A percentile compares a stretch with the other conserved stretches of the same genome.
Conservation (phyloP, 2,113 vertebrate species). For the Cnemophilus loriae region DNA sequence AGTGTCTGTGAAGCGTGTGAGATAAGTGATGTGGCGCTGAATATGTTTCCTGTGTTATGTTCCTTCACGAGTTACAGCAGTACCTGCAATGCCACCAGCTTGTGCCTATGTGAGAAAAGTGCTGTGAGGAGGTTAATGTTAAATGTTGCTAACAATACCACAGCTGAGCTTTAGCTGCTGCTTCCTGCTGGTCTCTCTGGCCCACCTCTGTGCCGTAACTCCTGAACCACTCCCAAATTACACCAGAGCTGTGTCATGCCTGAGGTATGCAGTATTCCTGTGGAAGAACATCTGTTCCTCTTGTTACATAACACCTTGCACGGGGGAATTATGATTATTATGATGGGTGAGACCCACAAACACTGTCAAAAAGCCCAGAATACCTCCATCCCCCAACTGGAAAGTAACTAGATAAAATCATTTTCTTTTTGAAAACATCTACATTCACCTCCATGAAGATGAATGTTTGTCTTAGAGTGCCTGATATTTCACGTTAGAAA, state of each 20-base stretch:
- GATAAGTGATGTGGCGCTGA: neutral
- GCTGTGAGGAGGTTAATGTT: neutral
- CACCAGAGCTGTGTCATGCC: neutral
- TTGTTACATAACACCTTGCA: neutral
- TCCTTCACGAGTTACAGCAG: neutral
- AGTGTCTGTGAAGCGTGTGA: neutral
- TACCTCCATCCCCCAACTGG: neutral
- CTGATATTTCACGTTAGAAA: neutral
- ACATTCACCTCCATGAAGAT: neutral
- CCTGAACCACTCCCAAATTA: neutral
- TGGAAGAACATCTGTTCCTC: neutral
- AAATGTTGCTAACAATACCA: neutral
- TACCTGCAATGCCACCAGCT: neutral
- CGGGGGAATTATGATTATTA: neutral
- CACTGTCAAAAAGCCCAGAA: neutral
- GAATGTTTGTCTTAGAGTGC: neutral
- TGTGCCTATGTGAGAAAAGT: neutral
- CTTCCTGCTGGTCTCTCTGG: neutral
- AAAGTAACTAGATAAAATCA: neutral
- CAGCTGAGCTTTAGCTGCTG: neutral
- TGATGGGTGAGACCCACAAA: neutral
- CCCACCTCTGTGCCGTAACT: neutral
- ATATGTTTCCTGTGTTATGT: neutral
- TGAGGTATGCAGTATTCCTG: neutral
- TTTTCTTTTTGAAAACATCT: neutral